A percentile compares a stretch with the other conserved stretches of the same genome.
Conservation (phyloP, 2,113 vertebrate species). For the Hippoglossus stenolepis region DNA sequence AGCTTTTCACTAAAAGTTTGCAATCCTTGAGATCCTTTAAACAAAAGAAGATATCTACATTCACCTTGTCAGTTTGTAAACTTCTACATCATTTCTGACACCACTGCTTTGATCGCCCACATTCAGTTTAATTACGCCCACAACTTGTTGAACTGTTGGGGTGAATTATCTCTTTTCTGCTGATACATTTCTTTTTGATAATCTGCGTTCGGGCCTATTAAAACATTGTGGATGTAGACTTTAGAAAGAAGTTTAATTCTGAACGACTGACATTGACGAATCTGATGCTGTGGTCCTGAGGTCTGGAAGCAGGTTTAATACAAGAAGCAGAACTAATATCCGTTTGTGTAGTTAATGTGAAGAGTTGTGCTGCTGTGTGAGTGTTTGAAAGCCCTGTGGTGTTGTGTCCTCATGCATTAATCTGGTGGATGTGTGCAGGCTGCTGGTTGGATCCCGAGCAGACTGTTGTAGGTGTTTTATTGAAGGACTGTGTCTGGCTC, state of each 20-base stretch:
- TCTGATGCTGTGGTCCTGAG: background rate
- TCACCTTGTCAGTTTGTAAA: background rate
- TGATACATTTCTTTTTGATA: background rate
- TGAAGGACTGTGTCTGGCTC: constrained; percentile 47
- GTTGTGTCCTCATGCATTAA: background rate
- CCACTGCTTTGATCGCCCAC: background rate
- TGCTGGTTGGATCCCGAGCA: constrained; percentile 46
- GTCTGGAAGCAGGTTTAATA: background rate
- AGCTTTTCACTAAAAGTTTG: constrained; percentile 41
- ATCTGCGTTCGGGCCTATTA: background rate
- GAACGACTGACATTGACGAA: too few species aligned
- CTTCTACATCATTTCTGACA: background rate
- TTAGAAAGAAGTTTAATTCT: too few species aligned
- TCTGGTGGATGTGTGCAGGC: constrained; percentile 1
- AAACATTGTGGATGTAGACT: too few species aligned
- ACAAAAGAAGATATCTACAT: background rate
- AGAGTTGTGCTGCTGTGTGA: constrained; percentile 6
- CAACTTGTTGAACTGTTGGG: background rate
- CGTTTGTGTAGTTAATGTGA: background rate
- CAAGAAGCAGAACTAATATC: background rate
- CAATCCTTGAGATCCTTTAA: constrained; percentile 26
- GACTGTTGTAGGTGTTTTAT: constrained; percentile 60
- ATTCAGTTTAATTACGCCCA: background rate
- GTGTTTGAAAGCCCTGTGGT: constrained; percentile 21
- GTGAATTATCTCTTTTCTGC: background rate